These are phyloP conservation scores for Pelodytes ibericus DNA, from an alignment of 2,797 vertebrate species.

Conservation along the genomic window DNA sequence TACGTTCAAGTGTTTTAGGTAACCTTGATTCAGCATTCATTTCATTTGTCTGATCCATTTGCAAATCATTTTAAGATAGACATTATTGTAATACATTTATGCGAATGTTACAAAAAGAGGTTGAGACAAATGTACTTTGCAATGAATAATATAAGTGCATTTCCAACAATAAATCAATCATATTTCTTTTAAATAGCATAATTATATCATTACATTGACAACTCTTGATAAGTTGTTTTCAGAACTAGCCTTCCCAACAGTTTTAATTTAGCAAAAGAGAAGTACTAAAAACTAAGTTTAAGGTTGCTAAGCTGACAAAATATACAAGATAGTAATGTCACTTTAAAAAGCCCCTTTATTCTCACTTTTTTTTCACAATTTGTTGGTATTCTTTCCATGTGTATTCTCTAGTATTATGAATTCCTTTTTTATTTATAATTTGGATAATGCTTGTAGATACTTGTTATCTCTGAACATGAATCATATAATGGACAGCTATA, in stretches of 20 bases:
- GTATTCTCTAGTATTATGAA: too few relatives aligned
- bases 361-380: too few relatives aligned
- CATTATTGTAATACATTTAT: slow-evolving; percentile 55
- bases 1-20: slow-evolving; percentile 27
- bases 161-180: slow-evolving; percentile 48
- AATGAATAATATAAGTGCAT: slow-evolving; percentile 49
- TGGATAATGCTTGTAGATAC: too few relatives aligned
- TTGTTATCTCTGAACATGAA: too few relatives aligned
- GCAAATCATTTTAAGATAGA: slow-evolving; percentile 49
- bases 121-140: slow-evolving; percentile 50
- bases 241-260: slow-evolving; percentile 19
- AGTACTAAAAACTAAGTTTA: not conserved
- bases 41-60: slow-evolving; percentile 50
- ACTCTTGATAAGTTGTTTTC: slow-evolving; percentile 45
- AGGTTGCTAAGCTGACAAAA: too few relatives aligned
- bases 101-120: slow-evolving; percentile 51
- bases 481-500: too few relatives aligned
- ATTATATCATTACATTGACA: slow-evolving; percentile 46
- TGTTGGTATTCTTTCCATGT: too few relatives aligned
- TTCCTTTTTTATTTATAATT: too few relatives aligned
- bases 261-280: not conserved
- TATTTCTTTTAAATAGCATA: slow-evolving; percentile 48
- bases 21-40: slow-evolving; percentile 54
- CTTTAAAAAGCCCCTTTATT: too few relatives aligned
- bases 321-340: too few relatives aligned